Base-by-base conservation (phyloP, 2,113 vertebrate species). In the Phylloscopus whistleri region DNA sequence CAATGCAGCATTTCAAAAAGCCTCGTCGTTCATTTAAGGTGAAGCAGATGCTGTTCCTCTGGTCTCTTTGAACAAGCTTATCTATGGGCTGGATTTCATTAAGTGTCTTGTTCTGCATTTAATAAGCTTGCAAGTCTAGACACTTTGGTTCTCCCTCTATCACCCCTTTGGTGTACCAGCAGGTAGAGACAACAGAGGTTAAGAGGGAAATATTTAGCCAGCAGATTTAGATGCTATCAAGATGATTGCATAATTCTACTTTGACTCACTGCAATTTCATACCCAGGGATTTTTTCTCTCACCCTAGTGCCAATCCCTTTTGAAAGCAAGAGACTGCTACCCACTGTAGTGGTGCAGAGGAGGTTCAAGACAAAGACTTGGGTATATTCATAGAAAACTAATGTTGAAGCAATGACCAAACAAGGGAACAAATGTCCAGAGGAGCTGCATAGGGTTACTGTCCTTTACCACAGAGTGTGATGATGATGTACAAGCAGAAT, bases 111-210 rank as follows among this genome's bases (percentile, higher is more conserved):
- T 81, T 87, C 94, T 89, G 80, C 73, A 60, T 90, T 96, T 96
- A 97, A 89, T 95, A 96, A 96, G 73, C 73, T 89, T 96, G 76
- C 93, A 96, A 96, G 95, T 97, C 96, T 93, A 97, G 96, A 96
- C 95, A 96, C 88, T 95, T 94, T 39, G 73, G 73, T 93, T 93
- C 80, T 93, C 66, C 48, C 69, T 90, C 83, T 90, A 95, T 90
- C 92, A 89, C 44, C 64, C 44, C 83, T 93, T 95, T 90, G 86
- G 92, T 92, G 80, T 56, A 89, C 52, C 76, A 96, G 90, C 83
- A 95, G 94, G 90, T 92, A 95, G 80, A 96, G 66, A 96, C 93
- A 94, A 86, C 84, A 90, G 90, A 95, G 83, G 76, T 93, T 90
- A 96, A 84, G 83, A 92, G 73, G 80, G 69, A 96, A 96, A 91